phyloP scores from a whole-genome alignment of 2,888 invertebrate species.

The Eilema caniola region DNA sequence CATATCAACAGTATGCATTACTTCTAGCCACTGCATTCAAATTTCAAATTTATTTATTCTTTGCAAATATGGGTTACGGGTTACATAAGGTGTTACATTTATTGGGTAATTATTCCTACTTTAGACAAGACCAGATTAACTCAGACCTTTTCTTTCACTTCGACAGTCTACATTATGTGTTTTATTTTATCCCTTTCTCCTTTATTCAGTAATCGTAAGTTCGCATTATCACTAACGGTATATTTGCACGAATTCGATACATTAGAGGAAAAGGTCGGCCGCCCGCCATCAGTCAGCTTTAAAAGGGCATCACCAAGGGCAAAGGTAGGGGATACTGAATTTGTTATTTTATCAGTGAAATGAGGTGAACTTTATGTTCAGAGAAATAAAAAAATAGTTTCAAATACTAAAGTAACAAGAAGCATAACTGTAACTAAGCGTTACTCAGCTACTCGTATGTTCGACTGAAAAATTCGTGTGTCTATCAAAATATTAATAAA shows the following conservation, averaged over 20 bases:
- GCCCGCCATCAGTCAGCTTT: conserved; percentile 36
- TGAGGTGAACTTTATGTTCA: neutral
- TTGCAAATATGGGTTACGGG: too few relatives aligned
- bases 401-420: too few relatives aligned
- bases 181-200: neutral
- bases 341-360: neutral
- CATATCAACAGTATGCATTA: too few relatives aligned
- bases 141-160: neutral
- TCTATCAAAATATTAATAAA: too few relatives aligned
- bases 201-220: conserved; percentile 22
- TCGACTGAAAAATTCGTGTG: too few relatives aligned
- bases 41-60: too few relatives aligned
- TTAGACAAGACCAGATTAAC: too few relatives aligned
- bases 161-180: neutral
- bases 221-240: conserved; percentile 37
- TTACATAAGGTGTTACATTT: too few relatives aligned
- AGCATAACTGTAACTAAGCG: neutral
- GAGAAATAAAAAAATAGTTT: neutral
- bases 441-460: neutral
- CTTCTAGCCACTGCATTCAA: too few relatives aligned
- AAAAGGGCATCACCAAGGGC: conserved; percentile 25
- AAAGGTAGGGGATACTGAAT: conserved; percentile 26
- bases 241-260: conserved; percentile 43
- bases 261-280: conserved; percentile 40
- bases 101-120: too few relatives aligned